These are phyloP conservation scores for Mesaphorura yosii DNA, from an alignment of 1,140 invertebrate species.

Conservation along the genomic window DNA sequence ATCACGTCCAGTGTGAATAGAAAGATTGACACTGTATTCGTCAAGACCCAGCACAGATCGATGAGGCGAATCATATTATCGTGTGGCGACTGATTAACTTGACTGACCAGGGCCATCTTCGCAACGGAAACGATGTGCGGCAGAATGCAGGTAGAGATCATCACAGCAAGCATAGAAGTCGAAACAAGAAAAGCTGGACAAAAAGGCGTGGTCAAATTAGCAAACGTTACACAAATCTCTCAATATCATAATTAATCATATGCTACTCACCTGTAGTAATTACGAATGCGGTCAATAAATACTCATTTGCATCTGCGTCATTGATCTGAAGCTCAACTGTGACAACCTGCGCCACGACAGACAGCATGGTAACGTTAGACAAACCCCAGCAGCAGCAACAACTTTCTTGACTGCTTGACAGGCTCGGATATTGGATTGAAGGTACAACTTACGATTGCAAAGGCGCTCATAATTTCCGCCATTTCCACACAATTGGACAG, in stretches of 20 bases:
- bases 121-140: constrained; percentile 36
- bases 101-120: constrained; percentile 21
- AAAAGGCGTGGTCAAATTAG: too few relatives aligned
- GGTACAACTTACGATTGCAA: constrained; percentile 20
- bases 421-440: background rate
- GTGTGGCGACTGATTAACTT: constrained; percentile 23
- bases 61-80: constrained; percentile 22
- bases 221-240: too few relatives aligned
- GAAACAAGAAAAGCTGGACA: constrained; percentile 48
- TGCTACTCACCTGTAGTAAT: too few relatives aligned
- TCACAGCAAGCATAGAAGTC: constrained; percentile 50
- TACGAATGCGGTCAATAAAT: constrained; percentile 20
- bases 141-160: constrained; percentile 55
- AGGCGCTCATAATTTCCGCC: constrained; percentile 23
- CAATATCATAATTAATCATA: too few relatives aligned
- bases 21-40: constrained; percentile 24
- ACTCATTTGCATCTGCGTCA: constrained; percentile 19
- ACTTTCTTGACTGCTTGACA: background rate
- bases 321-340: constrained; percentile 31
- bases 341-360: constrained; percentile 20
- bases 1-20: constrained; percentile 30
- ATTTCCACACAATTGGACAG: constrained; percentile 22
- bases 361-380: too few relatives aligned
- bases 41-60: constrained; percentile 26
- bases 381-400: too few relatives aligned